These are phyloP conservation scores for Ectropis crepuscularia DNA, from an alignment of 2,888 invertebrate genomes.

Conservation along the genomic window DNA sequence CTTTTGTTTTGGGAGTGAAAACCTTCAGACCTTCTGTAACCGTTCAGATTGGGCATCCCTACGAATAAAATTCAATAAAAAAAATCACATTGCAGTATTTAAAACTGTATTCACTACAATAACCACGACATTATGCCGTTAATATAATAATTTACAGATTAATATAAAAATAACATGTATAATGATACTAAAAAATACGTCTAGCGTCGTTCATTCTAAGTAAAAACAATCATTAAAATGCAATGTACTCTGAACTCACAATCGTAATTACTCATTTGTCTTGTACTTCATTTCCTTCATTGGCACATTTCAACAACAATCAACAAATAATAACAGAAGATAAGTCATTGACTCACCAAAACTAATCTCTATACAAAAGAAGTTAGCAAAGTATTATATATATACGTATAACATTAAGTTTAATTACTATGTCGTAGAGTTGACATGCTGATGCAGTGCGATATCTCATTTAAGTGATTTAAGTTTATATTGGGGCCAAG, in stretches of 20 bases:
- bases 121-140: slow-evolving; percentile 16
- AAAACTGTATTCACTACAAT: slow-evolving; percentile 20
- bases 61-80: slow-evolving; percentile 2
- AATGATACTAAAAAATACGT: slow-evolving; percentile 16
- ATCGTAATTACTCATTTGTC: slow-evolving; percentile 9
- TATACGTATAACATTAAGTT: no score
- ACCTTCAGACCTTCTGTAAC: no score
- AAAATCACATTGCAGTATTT: slow-evolving; percentile 2
- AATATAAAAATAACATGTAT: slow-evolving; percentile 21
- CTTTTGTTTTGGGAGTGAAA: no score
- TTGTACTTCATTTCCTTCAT: slow-evolving; percentile 27
- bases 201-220: slow-evolving; percentile 11
- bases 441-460: no score
- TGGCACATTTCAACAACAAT: slow-evolving; percentile 34
- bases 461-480: no score
- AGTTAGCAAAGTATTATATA: no score
- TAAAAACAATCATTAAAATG: slow-evolving; percentile 16
- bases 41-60: no score
- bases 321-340: slow-evolving; percentile 12
- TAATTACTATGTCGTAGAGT: no score
- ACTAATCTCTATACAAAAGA: no score
- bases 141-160: slow-evolving; percentile 21
- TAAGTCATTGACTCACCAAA: no score
- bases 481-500: no score
- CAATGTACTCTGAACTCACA: slow-evolving; percentile 12